Base-by-base conservation (phyloP, 2,888 invertebrate species). In the Sinhomidia bicolor region DNA sequence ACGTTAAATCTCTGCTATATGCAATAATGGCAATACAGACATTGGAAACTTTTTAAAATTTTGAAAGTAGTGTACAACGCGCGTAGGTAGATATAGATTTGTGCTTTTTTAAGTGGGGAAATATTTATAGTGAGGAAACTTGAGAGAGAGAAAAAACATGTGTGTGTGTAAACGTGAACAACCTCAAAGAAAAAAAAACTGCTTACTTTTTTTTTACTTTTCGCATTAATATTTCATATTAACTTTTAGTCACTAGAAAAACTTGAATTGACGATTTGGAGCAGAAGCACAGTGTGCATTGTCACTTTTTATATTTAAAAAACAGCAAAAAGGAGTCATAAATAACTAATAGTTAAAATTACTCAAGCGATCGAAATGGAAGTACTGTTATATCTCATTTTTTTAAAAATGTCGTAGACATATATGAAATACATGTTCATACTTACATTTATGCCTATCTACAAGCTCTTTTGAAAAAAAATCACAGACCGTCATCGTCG, bases 1-100 rank as follows among this genome's bases (percentile, higher is more conserved):
- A 60, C 41, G 36, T 62, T 32, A 84, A 84, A 84, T 84, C 32
- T 60, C n/a, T n/a, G n/a, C n/a, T n/a, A n/a, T n/a, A n/a, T n/a
- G 60, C 23, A 60, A 47, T 36, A 5, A 4, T 41, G 29, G 60
- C 23, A 60, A 47, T 36, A 5, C 4, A 71, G 29, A 76, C 51
- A 51, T 29, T 76, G n/a, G 76, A 76, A 20, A 20, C 71, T 44
- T 36, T 10, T 51, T 5, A 41, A 17, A 10, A 1, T 36, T 36
- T 41, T 36, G 68, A 68, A 74, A 32, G 44, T 41, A 36, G 36
- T 36, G 36, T 36, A 36, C 36, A 36, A 36, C 36, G 7, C 10
- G 36, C 4, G 41, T 54, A 54, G 36, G 54, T 17, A 5, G 23
- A 54, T 3, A 44, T 44, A 41, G n/a, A n/a, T n/a, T n/a, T 36